A percentile compares a stretch with the other conserved stretches of the same genome.
Evolutionary conservation across 1,140 invertebrate genomes (phyloP).

Genomic region (Drosophila melanogaster): Release_6_plus_ISO1_MT NT_033779.5:14336001-14336500

Average conservation of each 20-base stretch:
- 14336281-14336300: too few species aligned
- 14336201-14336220: too few species aligned
- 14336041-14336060: background rate
- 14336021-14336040: slow-evolving; percentile 4
- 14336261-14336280: background rate
- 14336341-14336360: slow-evolving; percentile 7
- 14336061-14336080: background rate
- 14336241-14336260: background rate
- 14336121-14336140: too few species aligned
- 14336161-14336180: too few species aligned
- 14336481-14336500: background rate
- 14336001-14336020: background rate
- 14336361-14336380: slow-evolving; percentile 3
- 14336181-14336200: too few species aligned
- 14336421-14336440: slow-evolving; percentile 3
- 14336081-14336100: background rate
- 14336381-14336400: slow-evolving; percentile 23
- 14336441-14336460: slow-evolving; percentile 3
- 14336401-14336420: slow-evolving; percentile 17
- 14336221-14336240: too few species aligned
- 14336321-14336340: slow-evolving; percentile 23
- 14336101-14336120: too few species aligned
- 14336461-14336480: background rate
- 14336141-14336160: too few species aligned
- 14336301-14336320: background rate